Base-by-base conservation (phyloP, 2,797 vertebrate species). In the Propithecus deckenii region DNA sequence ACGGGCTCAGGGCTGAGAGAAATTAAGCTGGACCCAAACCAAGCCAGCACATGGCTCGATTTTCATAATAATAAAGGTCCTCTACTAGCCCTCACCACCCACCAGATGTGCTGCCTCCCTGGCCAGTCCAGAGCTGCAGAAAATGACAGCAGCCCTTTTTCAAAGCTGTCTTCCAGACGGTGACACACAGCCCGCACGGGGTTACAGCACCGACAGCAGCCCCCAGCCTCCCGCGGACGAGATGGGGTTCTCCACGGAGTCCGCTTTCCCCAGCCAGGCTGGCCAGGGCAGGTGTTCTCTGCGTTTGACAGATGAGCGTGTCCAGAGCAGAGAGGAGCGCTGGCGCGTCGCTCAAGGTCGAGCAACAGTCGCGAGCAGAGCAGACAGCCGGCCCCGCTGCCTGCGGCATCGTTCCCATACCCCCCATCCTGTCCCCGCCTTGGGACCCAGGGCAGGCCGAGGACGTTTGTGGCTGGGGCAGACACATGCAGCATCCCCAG, bases 61-160 rank as follows among this genome's bases (percentile, higher is more conserved):
- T 90, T 90, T 90, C 90, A 4, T 86, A 48, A 96, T n/a, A 81
- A 93, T 38, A 59, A 96, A 50, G 35, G 85, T 86, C 90, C 20
- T 65, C 35, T 20, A 32, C 59, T 41, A 74, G 81, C 72, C 46
- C 28, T 65, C 41, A 30, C 59, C 79, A 46, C 88, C 86, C 57
- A 65, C 87, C 96, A 95, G 88, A 65, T 63, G 87, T 32, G 67
- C 74, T 41, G 79, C 89, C n/a, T 72, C 71, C 93, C 75, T 1
- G 5, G 95, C 55, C 67, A 57, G 87, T 28, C 46, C 72, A 57
- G 93, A 89, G 89, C 95, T 20, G 22, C 75, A 35, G 72, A 80
- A 93, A 94, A 57, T 59, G 90, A 94, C 88, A 90, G 92, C 38
- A 30, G 52, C 78, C 57, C 67, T 75, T 69, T 79, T 43, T 63